Percentiles rank a stretch among this genome's conserved stretches.
Conservation (phyloP, 2,888 invertebrate genomes). For the Anorthoa munda region DNA sequence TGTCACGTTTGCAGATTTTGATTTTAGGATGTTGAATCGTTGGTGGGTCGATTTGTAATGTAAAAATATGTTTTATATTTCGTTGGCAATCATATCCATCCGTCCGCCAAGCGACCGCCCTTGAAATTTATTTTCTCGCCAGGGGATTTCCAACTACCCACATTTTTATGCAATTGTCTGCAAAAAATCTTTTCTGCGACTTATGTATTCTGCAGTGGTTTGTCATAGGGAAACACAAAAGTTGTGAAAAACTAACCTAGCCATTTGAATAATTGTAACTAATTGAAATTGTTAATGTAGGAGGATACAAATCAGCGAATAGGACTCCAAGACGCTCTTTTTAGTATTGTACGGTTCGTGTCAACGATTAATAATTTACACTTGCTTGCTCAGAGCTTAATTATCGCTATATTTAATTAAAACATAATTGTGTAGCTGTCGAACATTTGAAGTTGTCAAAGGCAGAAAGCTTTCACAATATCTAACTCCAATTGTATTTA, state of each 20-base stretch:
- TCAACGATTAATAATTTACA: constrained; percentile 18
- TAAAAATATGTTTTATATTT: background rate
- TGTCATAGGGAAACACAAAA: background rate
- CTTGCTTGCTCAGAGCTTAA: constrained; percentile 13
- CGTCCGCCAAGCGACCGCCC: no score
- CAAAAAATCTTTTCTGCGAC: background rate
- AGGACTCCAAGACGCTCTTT: background rate
- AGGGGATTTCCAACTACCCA: background rate
- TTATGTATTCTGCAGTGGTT: background rate
- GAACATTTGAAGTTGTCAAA: constrained; percentile 23
- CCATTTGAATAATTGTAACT: background rate
- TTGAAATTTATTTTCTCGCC: background rate
- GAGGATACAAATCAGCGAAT: background rate
- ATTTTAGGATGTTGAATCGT: background rate
- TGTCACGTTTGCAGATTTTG: constrained; percentile 17
- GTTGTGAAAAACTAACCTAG: background rate
- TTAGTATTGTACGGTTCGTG: background rate
- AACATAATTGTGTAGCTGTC: constrained; percentile 10
- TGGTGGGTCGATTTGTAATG: background rate
- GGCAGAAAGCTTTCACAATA: constrained; percentile 1
- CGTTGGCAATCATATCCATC: background rate
- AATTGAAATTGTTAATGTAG: constrained; percentile 1
- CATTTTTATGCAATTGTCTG: background rate
- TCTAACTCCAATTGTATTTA: constrained; percentile 15
- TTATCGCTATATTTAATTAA: constrained; percentile 10